These are phyloP conservation scores for Aphelocoma californica DNA, from an alignment of 2,797 vertebrate species.

Conservation along the genomic window DNA sequence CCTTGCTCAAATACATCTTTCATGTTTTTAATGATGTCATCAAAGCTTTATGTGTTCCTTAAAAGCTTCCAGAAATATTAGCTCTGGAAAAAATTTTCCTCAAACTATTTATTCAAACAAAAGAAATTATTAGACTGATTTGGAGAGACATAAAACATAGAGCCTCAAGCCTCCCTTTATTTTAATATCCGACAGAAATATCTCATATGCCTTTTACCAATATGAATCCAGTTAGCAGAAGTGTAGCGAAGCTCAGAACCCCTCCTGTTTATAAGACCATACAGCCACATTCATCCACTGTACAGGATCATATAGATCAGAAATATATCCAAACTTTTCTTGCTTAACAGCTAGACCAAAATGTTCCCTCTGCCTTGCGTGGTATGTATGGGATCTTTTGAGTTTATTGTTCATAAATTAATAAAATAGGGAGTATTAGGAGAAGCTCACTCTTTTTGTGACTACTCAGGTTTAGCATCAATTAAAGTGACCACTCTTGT, in stretches of 20 bases:
- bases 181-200: neutral
- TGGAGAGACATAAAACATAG: constrained; percentile 4
- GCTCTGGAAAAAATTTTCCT: constrained; percentile 1
- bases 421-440: neutral
- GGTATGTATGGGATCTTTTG: neutral
- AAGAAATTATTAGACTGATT: constrained; percentile 21
- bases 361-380: neutral
- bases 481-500: neutral
- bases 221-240: neutral
- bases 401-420: neutral
- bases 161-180: neutral
- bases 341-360: neutral
- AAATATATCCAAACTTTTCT: neutral
- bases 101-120: neutral
- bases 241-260: neutral
- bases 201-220: neutral
- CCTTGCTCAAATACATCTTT: neutral
- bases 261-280: neutral
- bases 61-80: constrained; percentile 22
- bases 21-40: neutral
- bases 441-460: neutral
- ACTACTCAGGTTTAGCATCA: neutral
- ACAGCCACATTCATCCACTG: neutral
- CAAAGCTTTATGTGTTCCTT: constrained; percentile 13
- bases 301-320: neutral